Evolutionary conservation across 2,888 invertebrate species (phyloP), one percentile per base, ranked within the genome.

Genomic region (Abrostola triplasia): DNA sequence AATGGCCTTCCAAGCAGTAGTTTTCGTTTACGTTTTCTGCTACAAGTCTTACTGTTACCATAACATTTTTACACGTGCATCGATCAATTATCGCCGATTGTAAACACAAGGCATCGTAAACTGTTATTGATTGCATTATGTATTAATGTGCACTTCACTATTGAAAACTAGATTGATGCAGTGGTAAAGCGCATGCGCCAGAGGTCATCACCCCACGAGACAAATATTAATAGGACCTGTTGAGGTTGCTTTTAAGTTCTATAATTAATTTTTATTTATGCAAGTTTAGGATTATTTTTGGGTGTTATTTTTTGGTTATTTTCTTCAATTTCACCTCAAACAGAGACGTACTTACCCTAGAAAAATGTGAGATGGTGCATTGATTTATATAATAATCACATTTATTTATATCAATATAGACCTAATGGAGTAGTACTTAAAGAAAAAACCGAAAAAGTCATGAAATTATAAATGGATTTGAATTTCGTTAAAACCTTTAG

Each of bases 401-500:
- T n/a, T n/a, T n/a, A n/a, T n/a, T n/a, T n/a, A n/a, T n/a, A n/a
- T n/a, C n/a, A n/a, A n/a, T n/a, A n/a, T n/a, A n/a, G n/a, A n/a
- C n/a, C n/a, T n/a, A n/a, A n/a, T n/a, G n/a, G n/a, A n/a, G n/a
- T n/a, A n/a, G n/a, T n/a, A n/a, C n/a, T n/a, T n/a, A n/a, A n/a
- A n/a, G n/a, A n/a, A n/a, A n/a, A n/a, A n/a, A n/a, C n/a, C n/a
- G n/a, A n/a, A n/a, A n/a, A n/a, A n/a, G n/a, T n/a, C n/a, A n/a
- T n/a, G n/a, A n/a, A n/a, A n/a, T 54, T 38, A 48, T 49, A 36
- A 41, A 55, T 42, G 36, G 5, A 8, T 54, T 37, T 50, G 4
- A 12, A 47, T 67, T 42, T 44, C 38, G 40, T 7, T 38, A 48
- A 47, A 0, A 36, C 57, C 37, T 53, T 8, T 71, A 0, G 7